A percentile compares a stretch with the other conserved stretches of the same genome.
phyloP scores from a whole-genome alignment of 1,140 invertebrate genomes.

The Meteorus sp. region DNA sequence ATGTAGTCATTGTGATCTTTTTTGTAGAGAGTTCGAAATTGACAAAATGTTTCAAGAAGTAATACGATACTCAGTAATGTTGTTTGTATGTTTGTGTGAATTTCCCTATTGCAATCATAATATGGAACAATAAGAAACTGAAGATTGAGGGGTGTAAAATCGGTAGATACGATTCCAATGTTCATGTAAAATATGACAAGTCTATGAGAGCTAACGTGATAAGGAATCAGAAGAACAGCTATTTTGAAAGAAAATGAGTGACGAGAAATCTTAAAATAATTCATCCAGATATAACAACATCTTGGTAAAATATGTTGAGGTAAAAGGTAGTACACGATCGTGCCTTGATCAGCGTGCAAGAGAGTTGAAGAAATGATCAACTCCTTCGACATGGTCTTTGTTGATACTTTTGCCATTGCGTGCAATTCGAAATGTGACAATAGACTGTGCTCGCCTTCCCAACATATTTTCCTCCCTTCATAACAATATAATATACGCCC shows the following conservation, averaged over 20 bases:
- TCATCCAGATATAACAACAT: conserved; percentile 35
- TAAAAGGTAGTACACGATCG: conserved; percentile 39
- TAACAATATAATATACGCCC: background rate
- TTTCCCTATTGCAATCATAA: too few relatives aligned
- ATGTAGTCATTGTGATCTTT: too few relatives aligned
- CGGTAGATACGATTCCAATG: too few relatives aligned
- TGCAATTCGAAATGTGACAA: conserved; percentile 55
- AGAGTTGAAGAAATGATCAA: conserved; percentile 35
- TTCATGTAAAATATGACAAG: too few relatives aligned
- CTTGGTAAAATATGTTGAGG: conserved; percentile 48
- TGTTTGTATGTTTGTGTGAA: too few relatives aligned
- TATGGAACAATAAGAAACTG: too few relatives aligned
- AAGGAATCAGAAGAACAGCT: background rate
- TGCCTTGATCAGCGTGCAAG: conserved; percentile 44
- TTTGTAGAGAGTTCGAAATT: too few relatives aligned
- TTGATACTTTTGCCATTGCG: conserved; percentile 38
- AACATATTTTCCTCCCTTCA: conserved; percentile 29
- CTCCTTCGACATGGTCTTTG: conserved; percentile 27
- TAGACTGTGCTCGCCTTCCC: conserved; percentile 41
- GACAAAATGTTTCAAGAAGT: too few relatives aligned
- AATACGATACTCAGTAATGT: too few relatives aligned
- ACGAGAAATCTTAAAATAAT: conserved; percentile 13
- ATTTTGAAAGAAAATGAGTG: conserved; percentile 20
- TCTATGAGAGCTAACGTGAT: too few relatives aligned
- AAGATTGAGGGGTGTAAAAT: too few relatives aligned